Conservation (phyloP, 2,888 invertebrate genomes). For the Eucriotettix oculatus region DNA sequence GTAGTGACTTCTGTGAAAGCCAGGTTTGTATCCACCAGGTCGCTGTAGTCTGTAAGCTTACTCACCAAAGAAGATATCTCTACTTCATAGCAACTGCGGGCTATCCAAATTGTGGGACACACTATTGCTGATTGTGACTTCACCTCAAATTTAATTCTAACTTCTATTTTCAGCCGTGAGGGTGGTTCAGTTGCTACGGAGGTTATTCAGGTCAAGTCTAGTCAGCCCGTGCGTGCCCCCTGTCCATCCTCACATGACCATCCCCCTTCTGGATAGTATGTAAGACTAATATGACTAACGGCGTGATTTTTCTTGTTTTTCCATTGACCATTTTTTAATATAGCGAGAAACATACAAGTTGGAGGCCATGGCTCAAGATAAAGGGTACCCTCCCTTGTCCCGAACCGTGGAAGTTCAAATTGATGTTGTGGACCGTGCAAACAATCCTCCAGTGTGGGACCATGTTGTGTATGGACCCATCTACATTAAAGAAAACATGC, state of each 20-base stretch:
- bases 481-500: constrained; percentile 94
- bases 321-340: constrained; percentile 39
- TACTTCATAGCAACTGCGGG: not conserved
- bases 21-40: constrained; percentile 40
- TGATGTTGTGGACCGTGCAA: constrained; percentile 94
- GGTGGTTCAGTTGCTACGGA: constrained; percentile 9
- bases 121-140: not conserved
- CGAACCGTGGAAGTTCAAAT: constrained; percentile 96
- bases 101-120: not conserved
- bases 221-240: constrained; percentile 12
- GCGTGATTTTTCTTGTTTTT: constrained; percentile 43
- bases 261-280: constrained; percentile 7
- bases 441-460: constrained; percentile 96
- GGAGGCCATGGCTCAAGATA: constrained; percentile 96
- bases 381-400: constrained; percentile 87
- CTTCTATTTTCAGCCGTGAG: constrained; percentile 17
- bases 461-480: constrained; percentile 91
- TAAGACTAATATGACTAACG: constrained; percentile 42
- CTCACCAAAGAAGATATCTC: not conserved
- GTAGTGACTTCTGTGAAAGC: constrained; percentile 96
- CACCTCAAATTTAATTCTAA: no score
- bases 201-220: constrained; percentile 3
- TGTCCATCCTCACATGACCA: constrained; percentile 19
- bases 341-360: constrained; percentile 96
- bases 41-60: constrained; percentile 11